phyloP scores from a whole-genome alignment of 2,797 vertebrate species.

The Chloroceryle amazona region DNA sequence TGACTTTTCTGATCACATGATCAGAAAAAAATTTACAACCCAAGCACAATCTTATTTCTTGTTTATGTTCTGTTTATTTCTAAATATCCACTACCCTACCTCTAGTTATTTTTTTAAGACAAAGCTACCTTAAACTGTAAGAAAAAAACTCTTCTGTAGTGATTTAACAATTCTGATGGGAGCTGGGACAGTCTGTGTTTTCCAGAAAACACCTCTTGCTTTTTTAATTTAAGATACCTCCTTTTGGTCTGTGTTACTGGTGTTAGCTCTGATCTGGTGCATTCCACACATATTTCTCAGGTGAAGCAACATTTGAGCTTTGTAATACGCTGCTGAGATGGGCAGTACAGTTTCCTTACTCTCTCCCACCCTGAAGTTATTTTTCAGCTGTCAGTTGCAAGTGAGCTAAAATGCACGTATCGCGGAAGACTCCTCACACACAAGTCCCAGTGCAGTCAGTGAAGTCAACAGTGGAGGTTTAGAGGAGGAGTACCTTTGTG shows the following conservation, averaged over 20 bases:
- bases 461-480: not conserved
- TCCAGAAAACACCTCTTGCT: not conserved
- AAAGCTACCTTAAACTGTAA: not conserved
- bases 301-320: not conserved
- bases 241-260: not conserved
- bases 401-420: fast-evolving
- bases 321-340: not conserved
- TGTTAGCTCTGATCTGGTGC: not conserved
- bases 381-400: not conserved
- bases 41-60: not conserved
- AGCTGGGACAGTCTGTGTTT: not conserved
- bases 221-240: not conserved
- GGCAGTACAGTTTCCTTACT: not conserved
- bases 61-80: not conserved
- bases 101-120: not conserved
- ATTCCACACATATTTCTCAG: conserved; percentile 24
- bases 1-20: not conserved
- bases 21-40: not conserved
- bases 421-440: not conserved
- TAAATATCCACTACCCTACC: not conserved
- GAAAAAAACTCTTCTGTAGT: not conserved
- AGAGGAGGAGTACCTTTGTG: not conserved
- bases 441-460: not conserved
- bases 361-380: not conserved
- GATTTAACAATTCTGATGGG: not conserved